These are phyloP conservation scores for Pediacus dermestoides DNA, from an alignment of 2,888 invertebrate species.

Conservation along the genomic window DNA sequence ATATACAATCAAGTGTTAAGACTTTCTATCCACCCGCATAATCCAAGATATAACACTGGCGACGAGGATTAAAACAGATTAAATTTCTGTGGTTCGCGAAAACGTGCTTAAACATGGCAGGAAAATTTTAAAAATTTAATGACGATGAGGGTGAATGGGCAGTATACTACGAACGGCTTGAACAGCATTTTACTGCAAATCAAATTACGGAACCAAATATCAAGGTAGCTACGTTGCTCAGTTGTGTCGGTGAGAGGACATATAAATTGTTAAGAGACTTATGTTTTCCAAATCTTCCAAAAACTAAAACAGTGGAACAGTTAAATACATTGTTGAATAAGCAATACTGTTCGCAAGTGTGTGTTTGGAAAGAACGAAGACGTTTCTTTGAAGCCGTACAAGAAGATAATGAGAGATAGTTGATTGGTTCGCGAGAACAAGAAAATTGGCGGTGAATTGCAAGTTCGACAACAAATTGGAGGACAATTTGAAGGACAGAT, in stretches of 20 bases:
- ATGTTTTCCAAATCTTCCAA: constrained; percentile 6
- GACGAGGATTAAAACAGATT: no score
- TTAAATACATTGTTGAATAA: constrained; percentile 15
- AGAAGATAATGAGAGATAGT: constrained; percentile 13
- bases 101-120: no score
- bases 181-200: neutral
- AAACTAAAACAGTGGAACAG: constrained; percentile 16
- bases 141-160: no score
- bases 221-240: neutral
- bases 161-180: neutral
- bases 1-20: no score
- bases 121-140: no score
- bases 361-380: constrained; percentile 18
- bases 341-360: constrained; percentile 15
- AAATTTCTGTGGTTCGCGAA: no score
- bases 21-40: no score
- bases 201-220: neutral
- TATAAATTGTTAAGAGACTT: constrained; percentile 3
- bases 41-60: no score
- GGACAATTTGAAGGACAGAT: constrained; percentile 16
- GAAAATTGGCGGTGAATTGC: constrained; percentile 18
- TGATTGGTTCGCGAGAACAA: constrained; percentile 16
- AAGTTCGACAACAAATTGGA: constrained; percentile 15
- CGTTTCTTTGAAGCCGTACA: constrained; percentile 17
- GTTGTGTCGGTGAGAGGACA: neutral